phyloP scores from a whole-genome alignment of 2,888 invertebrate genomes.

The Dolichopus griseipennis region DNA sequence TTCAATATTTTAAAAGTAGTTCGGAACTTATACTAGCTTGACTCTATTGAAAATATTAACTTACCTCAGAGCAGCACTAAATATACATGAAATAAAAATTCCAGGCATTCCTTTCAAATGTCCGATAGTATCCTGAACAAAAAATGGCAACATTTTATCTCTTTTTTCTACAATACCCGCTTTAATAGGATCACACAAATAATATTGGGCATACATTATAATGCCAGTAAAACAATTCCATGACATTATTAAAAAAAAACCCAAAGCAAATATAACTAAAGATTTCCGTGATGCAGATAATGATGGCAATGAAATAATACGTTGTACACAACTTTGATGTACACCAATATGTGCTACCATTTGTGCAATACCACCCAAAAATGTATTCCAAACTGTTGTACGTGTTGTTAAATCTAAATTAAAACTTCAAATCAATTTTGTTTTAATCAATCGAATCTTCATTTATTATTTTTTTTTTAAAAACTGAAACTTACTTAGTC shows the following conservation, averaged over 20 bases:
- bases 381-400: constrained; percentile 55
- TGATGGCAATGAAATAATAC: constrained; percentile 55
- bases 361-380: constrained; percentile 50
- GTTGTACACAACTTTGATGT: constrained; percentile 65
- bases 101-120: constrained; percentile 50
- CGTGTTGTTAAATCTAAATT: constrained; percentile 52
- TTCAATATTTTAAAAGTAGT: not conserved
- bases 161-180: constrained; percentile 42
- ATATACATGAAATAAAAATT: constrained; percentile 53
- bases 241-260: constrained; percentile 48
- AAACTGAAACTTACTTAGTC: constrained; percentile 32
- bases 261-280: constrained; percentile 48
- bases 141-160: constrained; percentile 49
- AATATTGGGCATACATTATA: constrained; percentile 49
- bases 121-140: constrained; percentile 49
- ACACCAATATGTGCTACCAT: constrained; percentile 57
- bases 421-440: constrained; percentile 41
- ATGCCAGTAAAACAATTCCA: constrained; percentile 53
- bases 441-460: constrained; percentile 17
- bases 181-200: constrained; percentile 51
- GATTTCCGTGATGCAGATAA: constrained; percentile 49
- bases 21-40: not conserved
- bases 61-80: constrained; percentile 51
- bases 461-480: not conserved
- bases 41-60: not conserved